Evolutionary conservation across 2,113 vertebrate genomes (phyloP), one percentile per base, ranked within the genome.

Genomic region (Percopsis transmontana): DNA sequence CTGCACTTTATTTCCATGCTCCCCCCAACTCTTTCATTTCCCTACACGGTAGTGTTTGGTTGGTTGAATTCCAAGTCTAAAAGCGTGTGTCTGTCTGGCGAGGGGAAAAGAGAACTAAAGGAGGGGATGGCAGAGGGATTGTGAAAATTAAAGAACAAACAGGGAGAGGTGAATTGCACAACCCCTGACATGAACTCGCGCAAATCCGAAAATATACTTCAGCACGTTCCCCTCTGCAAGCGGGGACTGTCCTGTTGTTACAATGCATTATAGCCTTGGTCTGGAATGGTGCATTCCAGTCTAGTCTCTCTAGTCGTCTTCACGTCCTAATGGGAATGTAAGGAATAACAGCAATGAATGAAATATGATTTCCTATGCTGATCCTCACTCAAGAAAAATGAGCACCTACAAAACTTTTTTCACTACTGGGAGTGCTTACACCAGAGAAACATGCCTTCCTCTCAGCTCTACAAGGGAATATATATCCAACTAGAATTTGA

Each of bases 81-180:
- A 62, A 62, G 76, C 27, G 20, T 41, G 39, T 21, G 54, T 76
- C 12, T 21, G 54, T 76, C 12, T 38, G 50, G 59, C 14, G 61
- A 65, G 66, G 79, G 63, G 71, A 79, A 56, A 75, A 80, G 72
- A 59, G 21, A 0, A 21, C 23, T 54, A 64, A 19, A 72, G 58
- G n/a, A 45, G 50, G 19, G 59, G 52, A 62, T 27, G 45, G 68
- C 40, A 42, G 68, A 27, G 52, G 44, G 66, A 66, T 74, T 76
- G 79, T 81, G 83, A 72, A 82, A 81, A 53, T 62, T 15, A 40
- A 74, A 19, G 66, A 45, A 74, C 79, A 82, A 87, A 84, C 81
- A 77, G 50, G 62, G 54, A 67, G 72, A 70, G 59, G 69, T 68
- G 55, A 62, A 59, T 80, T 81, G 60, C 80, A 56, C 69, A 82